phyloP scores from a whole-genome alignment of 2,113 vertebrate species.

The Emydocephalus ijimae region DNA sequence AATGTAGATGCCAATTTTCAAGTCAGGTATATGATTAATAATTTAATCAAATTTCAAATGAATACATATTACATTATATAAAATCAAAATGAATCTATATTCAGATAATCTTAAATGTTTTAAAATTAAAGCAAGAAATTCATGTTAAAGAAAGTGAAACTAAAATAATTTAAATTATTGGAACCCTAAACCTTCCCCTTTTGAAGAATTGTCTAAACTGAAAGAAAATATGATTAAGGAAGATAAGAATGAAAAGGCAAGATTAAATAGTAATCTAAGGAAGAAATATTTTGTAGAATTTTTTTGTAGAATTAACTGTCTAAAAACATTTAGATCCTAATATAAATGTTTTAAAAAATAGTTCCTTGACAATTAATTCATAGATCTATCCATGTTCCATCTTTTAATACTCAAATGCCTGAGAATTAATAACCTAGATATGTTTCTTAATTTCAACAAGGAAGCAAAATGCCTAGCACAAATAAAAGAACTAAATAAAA shows the following conservation, averaged over 20 bases:
- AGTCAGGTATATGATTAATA: neutral
- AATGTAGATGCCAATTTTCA: neutral
- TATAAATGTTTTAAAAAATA: neutral
- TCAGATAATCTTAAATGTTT: neutral
- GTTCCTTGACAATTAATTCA: neutral
- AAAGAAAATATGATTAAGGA: neutral
- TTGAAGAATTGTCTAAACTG: neutral
- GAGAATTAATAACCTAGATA: neutral
- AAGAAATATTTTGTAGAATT: neutral
- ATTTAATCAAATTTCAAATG: neutral
- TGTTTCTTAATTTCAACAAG: neutral
- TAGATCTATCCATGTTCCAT: neutral
- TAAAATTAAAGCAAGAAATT: neutral
- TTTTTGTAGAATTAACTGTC: neutral
- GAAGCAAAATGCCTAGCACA: neutral
- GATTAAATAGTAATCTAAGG: neutral
- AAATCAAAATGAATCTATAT: neutral
- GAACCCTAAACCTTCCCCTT: neutral
- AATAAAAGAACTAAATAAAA: slow-evolving; percentile 1
- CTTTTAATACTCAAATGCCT: neutral
- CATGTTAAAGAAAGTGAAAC: neutral
- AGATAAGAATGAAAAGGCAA: neutral
- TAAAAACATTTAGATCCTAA: neutral
- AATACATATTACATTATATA: neutral
- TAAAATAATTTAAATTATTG: neutral